These are phyloP conservation scores for Sericinus montela DNA, from an alignment of 2,888 invertebrate species.

Conservation along the genomic window DNA sequence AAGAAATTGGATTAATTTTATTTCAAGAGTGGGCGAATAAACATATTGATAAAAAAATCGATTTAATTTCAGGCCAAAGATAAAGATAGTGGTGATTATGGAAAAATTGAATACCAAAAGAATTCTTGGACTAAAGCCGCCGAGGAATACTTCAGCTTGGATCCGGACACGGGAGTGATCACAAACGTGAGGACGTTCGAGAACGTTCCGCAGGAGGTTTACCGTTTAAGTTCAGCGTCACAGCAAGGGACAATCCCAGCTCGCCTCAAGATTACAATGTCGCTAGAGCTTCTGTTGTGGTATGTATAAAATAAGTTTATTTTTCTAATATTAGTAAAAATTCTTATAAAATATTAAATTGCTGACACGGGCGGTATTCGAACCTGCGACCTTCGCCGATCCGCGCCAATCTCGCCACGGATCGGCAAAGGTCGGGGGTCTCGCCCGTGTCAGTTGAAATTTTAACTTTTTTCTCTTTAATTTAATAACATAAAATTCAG, in stretches of 20 bases:
- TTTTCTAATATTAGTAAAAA: too few relatives aligned
- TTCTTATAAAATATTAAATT: too few relatives aligned
- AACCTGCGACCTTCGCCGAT: too few relatives aligned
- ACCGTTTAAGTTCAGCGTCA: slow-evolving; percentile 87
- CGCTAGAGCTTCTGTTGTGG: slow-evolving; percentile 72
- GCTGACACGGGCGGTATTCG: too few relatives aligned
- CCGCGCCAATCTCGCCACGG: too few relatives aligned
- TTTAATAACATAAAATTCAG: too few relatives aligned
- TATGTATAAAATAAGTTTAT: background rate
- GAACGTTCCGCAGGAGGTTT: slow-evolving; percentile 80
- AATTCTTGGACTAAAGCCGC: slow-evolving; percentile 69
- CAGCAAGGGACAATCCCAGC: slow-evolving; percentile 86
- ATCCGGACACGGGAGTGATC: slow-evolving; percentile 86
- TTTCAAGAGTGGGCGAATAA: too few relatives aligned
- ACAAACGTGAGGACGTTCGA: slow-evolving; percentile 87
- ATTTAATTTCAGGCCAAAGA: slow-evolving; percentile 86
- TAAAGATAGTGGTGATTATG: slow-evolving; percentile 90
- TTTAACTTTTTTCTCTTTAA: too few relatives aligned
- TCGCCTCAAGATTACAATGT: slow-evolving; percentile 81
- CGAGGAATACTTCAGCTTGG: slow-evolving; percentile 85
- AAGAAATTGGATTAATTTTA: too few relatives aligned
- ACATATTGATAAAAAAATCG: too few relatives aligned
- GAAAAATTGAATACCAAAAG: slow-evolving; percentile 85
- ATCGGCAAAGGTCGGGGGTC: too few relatives aligned
- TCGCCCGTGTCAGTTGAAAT: too few relatives aligned